Conservation (phyloP, 2,888 invertebrate species). For the Phorcus lineatus region DNA sequence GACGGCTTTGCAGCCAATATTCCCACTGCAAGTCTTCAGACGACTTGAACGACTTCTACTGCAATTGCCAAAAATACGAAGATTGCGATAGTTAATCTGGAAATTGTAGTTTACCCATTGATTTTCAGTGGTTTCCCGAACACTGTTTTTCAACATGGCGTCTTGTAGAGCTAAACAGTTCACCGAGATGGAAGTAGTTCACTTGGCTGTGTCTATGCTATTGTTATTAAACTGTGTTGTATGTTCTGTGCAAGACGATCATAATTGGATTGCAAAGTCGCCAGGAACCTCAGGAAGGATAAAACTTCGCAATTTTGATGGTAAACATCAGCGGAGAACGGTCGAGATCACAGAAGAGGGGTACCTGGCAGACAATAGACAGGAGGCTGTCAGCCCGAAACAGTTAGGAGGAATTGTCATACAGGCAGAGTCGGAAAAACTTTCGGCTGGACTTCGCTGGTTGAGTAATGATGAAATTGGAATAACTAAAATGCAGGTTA, state of each 20-base stretch:
- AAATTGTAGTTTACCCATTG: not conserved
- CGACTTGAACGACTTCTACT: slow-evolving; percentile 40
- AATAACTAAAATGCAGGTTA: slow-evolving; percentile 75
- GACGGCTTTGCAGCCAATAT: slow-evolving; percentile 39
- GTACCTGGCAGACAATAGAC: slow-evolving; percentile 61
- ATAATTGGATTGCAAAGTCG: slow-evolving; percentile 39
- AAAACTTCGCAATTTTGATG: slow-evolving; percentile 41
- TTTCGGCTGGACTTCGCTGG: slow-evolving; percentile 71
- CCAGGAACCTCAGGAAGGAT: slow-evolving; percentile 37
- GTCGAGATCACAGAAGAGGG: slow-evolving; percentile 50
- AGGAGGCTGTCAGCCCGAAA: slow-evolving; percentile 64
- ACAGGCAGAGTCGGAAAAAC: slow-evolving; percentile 65
- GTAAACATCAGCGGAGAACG: slow-evolving; percentile 42
- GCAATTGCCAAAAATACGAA: slow-evolving; percentile 25
- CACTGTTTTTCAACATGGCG: slow-evolving; percentile 55
- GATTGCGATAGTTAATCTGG: not conserved
- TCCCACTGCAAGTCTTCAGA: slow-evolving; percentile 45
- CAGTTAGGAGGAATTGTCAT: slow-evolving; percentile 69
- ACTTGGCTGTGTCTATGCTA: slow-evolving; percentile 37
- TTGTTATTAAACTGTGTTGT: slow-evolving; percentile 32
- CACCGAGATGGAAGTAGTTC: slow-evolving; percentile 30
- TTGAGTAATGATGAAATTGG: slow-evolving; percentile 76
- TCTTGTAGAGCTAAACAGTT: slow-evolving; percentile 37
- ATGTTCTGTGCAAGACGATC: slow-evolving; percentile 33
- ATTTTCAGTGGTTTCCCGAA: slow-evolving; percentile 15